Percentiles rank a stretch among this genome's conserved stretches.
Conservation (phyloP, 2,888 invertebrate genomes). For the Trachelus tabidus region DNA sequence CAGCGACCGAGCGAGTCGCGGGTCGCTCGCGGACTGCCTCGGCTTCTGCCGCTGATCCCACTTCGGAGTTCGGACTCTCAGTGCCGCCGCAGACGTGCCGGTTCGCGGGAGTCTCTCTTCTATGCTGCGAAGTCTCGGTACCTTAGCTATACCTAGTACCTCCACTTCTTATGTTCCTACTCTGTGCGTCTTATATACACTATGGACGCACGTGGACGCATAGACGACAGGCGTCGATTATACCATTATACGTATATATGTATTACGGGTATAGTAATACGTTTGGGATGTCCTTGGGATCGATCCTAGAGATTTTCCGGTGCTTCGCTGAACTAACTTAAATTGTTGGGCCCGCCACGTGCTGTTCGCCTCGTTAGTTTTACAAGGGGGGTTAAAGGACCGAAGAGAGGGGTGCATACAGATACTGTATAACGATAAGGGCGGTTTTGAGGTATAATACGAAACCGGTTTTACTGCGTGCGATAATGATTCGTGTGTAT, state of each 20-base stretch:
- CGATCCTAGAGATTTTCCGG: not conserved
- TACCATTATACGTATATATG: not conserved
- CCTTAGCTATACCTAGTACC: not conserved
- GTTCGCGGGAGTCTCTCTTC: not conserved
- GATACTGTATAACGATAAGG: not conserved
- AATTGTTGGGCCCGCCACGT: not conserved
- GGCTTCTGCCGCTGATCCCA: slow-evolving; percentile 29
- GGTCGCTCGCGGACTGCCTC: slow-evolving; percentile 51
- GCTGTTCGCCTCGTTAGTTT: not conserved
- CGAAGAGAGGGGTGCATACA: not conserved
- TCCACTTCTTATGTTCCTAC: not conserved
- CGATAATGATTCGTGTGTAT: not conserved
- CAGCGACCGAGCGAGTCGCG: slow-evolving; percentile 52
- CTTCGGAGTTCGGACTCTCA: slow-evolving; percentile 18
- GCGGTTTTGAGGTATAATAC: not conserved
- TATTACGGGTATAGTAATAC: no score
- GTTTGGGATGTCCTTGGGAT: not conserved
- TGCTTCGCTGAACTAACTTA: not conserved
- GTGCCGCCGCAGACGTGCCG: not conserved
- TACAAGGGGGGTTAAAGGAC: not conserved
- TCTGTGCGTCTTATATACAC: not conserved
- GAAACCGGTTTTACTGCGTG: not conserved
- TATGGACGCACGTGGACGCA: not conserved
- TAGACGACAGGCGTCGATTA: not conserved
- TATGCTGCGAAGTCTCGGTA: not conserved